A percentile compares a stretch with the other conserved stretches of the same genome.
Conservation (phyloP, 2,113 vertebrate species). For the Lampris megalopsis region DNA sequence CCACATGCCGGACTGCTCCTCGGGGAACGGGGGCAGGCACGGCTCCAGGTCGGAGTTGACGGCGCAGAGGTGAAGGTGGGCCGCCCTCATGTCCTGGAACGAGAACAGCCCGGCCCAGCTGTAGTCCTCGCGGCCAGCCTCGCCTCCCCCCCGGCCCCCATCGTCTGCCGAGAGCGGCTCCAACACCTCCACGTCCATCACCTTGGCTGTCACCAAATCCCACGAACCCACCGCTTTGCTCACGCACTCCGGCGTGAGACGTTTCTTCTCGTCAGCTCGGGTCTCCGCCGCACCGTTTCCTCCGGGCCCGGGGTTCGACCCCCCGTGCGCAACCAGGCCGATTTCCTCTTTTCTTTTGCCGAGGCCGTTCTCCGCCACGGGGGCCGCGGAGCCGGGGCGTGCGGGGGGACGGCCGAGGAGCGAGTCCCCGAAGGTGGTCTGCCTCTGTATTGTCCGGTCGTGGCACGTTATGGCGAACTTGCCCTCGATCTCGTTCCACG, state of each 20-base stretch:
- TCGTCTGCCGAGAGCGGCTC: conserved; percentile 70
- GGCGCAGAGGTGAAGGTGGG: conserved; percentile 92
- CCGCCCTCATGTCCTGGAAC: conserved; percentile 91
- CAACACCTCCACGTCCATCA: conserved; percentile 83
- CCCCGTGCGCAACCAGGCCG: conserved; percentile 35
- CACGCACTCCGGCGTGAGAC: conserved; percentile 43
- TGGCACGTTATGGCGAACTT: conserved; percentile 98
- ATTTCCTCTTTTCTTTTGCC: conserved; percentile 43
- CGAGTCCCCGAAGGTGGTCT: conserved; percentile 85
- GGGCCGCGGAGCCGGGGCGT: conserved; percentile 13
- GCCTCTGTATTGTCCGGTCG: conserved; percentile 92
- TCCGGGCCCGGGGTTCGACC: conserved; percentile 44
- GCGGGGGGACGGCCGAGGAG: conserved; percentile 45
- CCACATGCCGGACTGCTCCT: conserved; percentile 94
- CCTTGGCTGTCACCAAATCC: conserved; percentile 60
- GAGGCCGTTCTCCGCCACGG: conserved; percentile 54
- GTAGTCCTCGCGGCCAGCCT: conserved; percentile 85
- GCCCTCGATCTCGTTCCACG: conserved; percentile 96
- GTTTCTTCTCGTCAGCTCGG: conserved; percentile 24
- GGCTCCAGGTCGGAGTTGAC: conserved; percentile 94
- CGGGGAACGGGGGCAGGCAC: conserved; percentile 91
- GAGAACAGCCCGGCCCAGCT: conserved; percentile 98
- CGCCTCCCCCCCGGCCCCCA: conserved; percentile 57
- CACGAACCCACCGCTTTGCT: conserved; percentile 59
- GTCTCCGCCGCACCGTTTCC: conserved; percentile 21